Evolutionary conservation across 1,140 invertebrate genomes (phyloP), one percentile per base, ranked within the genome.

Genomic region (Triops cancriformis): DNA sequence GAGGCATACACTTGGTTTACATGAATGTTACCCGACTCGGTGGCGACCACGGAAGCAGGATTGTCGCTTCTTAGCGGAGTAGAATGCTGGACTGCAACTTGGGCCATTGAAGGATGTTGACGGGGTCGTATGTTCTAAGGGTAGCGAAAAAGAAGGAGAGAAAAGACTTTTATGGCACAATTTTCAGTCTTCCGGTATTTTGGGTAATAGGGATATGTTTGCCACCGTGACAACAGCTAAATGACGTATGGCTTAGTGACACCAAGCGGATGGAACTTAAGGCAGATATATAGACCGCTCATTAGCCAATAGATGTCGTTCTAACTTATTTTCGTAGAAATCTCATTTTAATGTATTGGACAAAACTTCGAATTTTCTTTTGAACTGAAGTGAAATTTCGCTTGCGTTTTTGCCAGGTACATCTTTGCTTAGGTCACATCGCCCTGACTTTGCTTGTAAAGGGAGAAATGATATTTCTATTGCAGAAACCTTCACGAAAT

Each of bases 171-270:
- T 64, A n/a, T 23, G 10, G 14, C 6, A n/a, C 23, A 64, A 18
- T 23, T n/a, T 1, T 64, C 2, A 18, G 51, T 64, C 18, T 64
- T 23, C 23, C 23, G 2, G 4, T 64, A 37, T 37, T 37, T 37
- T 37, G 31, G 31, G 31, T 7, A 37, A 37, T 37, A 2, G 31
- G 51, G 10, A 11, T 64, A 64, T 64, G 51, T 23, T 64, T 64
- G 51, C 51, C 51, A 64, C 51, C 51, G 51, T 64, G 51, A 64
- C 51, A 64, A 64, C 51, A 64, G 51, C 51, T 18, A 64, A 64
- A 10, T n/a, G 51, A 64, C 51, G 23, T 14, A 23, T n/a, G 0
- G 6, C 18, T 10, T 23, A 64, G 51, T 6, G 51, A 18, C 51
- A 23, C 5, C 51, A 14, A 64, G 51, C 51, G 51, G 7, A 14